Evolutionary conservation across 2,888 invertebrate genomes (phyloP), one percentile per base, ranked within the genome.

Genomic region (Drosophila histrio): DNA sequence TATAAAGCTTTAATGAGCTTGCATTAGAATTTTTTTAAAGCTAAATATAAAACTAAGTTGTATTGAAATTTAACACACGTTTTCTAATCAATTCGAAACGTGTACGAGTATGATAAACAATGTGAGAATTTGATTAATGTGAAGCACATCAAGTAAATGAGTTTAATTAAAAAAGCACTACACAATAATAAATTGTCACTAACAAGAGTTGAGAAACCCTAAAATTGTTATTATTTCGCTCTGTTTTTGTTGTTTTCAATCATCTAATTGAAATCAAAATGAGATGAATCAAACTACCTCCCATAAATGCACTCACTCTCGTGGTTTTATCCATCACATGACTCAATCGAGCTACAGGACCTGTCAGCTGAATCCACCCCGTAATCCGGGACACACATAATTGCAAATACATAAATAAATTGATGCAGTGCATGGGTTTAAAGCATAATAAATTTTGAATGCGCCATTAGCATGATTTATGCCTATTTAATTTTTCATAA

Each of bases 371-470:
- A 43, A 61, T 57, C 73, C 54, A 72, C 72, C 72, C 73, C 15
- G 22, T 44, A 44, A 44, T 44, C 44, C 26, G 36, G 52, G 24
- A 68, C 58, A 36, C 56, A 64, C 59, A 79, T 82, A 81, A 67
- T 81, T 75, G 69, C 56, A 72, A 78, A 65, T 73, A 62, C 77
- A 73, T 82, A 82, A 76, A 74, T 70, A 79, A 74, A 78, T 74
- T 82, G 72, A 70, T 49, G 72, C 36, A 43, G 43, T 46, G 65
- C 64, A 38, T 62, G 60, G 79, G 75, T 82, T 84, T 87, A 85
- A 85, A 85, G 86, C 85, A 58, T 85, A 87, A 87, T 86, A 88
- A 88, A 86, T 86, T 86, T 88, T 86, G 79, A 86, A 88, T 87
- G 85, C 81, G 83, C 85, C 85, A 86, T 86, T 86, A 86, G 85